Conservation (phyloP, 2,888 invertebrate genomes). For the Iselma pallidipennis region DNA sequence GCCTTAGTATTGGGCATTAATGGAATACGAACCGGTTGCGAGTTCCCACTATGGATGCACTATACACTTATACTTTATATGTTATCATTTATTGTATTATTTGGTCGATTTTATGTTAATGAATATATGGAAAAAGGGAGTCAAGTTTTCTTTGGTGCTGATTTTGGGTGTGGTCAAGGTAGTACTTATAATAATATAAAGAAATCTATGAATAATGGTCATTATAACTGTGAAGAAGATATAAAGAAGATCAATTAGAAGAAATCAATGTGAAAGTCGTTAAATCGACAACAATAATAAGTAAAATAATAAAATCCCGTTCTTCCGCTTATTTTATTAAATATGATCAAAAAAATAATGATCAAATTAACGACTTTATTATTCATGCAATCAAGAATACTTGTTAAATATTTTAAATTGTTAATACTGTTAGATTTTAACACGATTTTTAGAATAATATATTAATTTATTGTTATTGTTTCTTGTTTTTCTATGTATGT, state of each 20-base stretch:
- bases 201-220: constrained; percentile 49
- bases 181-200: constrained; percentile 61
- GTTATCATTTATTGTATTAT: constrained; percentile 84
- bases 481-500: no score
- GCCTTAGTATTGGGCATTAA: constrained; percentile 80
- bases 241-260: constrained; percentile 4
- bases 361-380: background rate
- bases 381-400: no score
- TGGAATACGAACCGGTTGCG: constrained; percentile 79
- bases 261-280: no score
- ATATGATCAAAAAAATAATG: background rate
- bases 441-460: no score
- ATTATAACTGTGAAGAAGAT: constrained; percentile 17
- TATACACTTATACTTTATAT: constrained; percentile 84
- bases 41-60: constrained; percentile 90
- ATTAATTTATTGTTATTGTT: no score
- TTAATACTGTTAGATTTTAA: no score
- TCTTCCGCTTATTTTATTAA: background rate
- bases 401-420: no score
- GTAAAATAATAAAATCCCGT: background rate
- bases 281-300: background rate
- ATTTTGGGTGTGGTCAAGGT: constrained; percentile 64
- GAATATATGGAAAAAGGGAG: constrained; percentile 76
- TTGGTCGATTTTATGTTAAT: constrained; percentile 85
- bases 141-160: constrained; percentile 61